Evolutionary conservation across 2,888 invertebrate genomes (phyloP), one percentile per base, ranked within the genome.

Genomic region (Sesamia inferens): DNA sequence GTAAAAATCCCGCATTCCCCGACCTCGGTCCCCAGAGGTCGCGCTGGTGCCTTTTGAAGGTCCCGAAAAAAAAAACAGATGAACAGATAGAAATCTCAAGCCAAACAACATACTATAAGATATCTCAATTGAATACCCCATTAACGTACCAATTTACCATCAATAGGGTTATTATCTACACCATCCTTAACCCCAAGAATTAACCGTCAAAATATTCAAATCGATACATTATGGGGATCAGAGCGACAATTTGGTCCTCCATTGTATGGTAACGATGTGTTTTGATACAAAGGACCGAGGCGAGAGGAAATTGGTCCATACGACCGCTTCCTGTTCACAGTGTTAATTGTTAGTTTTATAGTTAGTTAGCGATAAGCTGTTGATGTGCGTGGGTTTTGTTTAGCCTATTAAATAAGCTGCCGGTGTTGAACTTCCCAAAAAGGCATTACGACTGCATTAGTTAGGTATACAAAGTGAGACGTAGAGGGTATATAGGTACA

Each of bases 221-320:
- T 85, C 86, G 84, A 88, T 88, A 88, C 79, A 86, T 85, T 83
- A 82, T 70, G 76, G 71, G 86, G 90, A 90, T 86, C 86, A 83
- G 62, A 72, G 79, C 72, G 76, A 87, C 90, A 89, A 91, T 91
- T 88, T 88, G 86, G 83, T 70, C 58, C 65, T 69, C 87, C 88
- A 92, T 92, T 92, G 92, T 92, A 92, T 92, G 91, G 83, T 90
- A 91, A 89, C 82, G 81, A 85, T 84, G 84, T 88, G 88, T 91
- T 90, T 87, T 77, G 78, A 65, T 80, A 92, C 90, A 90, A 92
- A 90, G 86, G 88, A 78, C 77, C 81, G 61, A 80, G 80, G 75
- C 69, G 77, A 72, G 80, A 90, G 92, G 92, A 91, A 92, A 92
- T 92, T 92, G 89, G 87, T 88, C 79, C 80, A 70, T 77, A 76